phyloP scores from a whole-genome alignment of 2,113 vertebrate species.

The Pygoscelis adeliae region DNA sequence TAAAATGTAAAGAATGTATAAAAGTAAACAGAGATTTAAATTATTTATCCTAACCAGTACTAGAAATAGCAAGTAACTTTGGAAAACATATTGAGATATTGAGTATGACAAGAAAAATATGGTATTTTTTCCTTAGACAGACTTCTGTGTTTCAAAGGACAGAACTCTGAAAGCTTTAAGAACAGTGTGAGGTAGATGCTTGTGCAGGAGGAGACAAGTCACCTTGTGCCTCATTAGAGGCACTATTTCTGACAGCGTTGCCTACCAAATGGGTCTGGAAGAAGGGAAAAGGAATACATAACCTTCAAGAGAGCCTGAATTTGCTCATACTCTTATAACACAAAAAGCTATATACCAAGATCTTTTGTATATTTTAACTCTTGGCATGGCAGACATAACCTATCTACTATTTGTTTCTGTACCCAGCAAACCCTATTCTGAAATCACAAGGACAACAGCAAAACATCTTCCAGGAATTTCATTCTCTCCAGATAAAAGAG shows the following conservation, averaged over 20 bases:
- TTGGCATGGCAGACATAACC: neutral
- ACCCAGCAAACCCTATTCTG: neutral
- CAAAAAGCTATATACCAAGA: neutral
- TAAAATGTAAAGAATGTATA: neutral
- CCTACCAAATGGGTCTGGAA: neutral
- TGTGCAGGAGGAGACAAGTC: neutral
- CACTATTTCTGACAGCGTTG: neutral
- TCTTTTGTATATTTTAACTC: neutral
- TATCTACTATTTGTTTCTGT: neutral
- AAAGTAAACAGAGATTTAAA: neutral
- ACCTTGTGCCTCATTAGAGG: neutral
- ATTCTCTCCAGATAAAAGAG: neutral
- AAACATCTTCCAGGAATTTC: neutral
- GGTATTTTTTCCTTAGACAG: neutral
- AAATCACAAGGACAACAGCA: neutral
- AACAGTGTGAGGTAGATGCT: neutral
- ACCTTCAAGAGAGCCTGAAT: neutral
- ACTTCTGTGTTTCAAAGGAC: neutral
- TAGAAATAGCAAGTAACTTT: neutral
- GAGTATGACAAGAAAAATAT: neutral
- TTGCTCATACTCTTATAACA: neutral
- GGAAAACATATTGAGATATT: neutral
- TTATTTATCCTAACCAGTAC: neutral
- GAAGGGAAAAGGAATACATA: neutral
- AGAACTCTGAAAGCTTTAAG: neutral